Percentiles rank a stretch among this genome's conserved stretches.
Conservation (phyloP, 2,888 invertebrate species). For the Napeogenes sylphis region DNA sequence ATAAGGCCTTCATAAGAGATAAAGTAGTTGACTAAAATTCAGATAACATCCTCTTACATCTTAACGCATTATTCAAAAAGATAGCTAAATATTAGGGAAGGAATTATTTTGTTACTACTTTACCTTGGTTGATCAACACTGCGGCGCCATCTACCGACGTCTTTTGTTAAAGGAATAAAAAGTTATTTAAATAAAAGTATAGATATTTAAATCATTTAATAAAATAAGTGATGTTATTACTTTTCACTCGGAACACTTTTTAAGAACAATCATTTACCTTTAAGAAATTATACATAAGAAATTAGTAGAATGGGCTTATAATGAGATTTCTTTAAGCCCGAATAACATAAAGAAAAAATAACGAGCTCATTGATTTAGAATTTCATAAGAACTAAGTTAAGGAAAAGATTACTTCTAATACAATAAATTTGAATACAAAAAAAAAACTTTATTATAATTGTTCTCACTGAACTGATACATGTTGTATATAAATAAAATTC, state of each 20-base stretch:
- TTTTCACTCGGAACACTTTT: slow-evolving; percentile 72
- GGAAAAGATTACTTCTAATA: neutral
- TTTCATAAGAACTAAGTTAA: slow-evolving; percentile 10
- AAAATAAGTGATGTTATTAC: slow-evolving; percentile 75
- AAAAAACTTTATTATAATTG: neutral
- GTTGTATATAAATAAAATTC: slow-evolving; percentile 9
- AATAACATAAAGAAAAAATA: slow-evolving; percentile 11
- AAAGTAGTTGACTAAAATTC: too few species aligned
- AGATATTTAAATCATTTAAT: slow-evolving; percentile 54
- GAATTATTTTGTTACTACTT: too few species aligned
- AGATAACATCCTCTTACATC: too few species aligned
- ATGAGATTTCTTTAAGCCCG: slow-evolving; percentile 14
- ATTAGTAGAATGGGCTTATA: slow-evolving; percentile 14
- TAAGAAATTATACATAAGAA: slow-evolving; percentile 11
- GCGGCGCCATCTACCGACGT: neutral
- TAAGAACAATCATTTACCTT: slow-evolving; percentile 59
- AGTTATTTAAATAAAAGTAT: slow-evolving; percentile 5
- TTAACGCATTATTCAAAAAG: too few species aligned
- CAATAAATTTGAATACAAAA: neutral
- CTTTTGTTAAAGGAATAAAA: neutral
- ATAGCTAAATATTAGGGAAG: too few species aligned
- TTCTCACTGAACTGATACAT: slow-evolving; percentile 17
- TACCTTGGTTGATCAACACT: neutral
- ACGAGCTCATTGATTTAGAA: slow-evolving; percentile 15
- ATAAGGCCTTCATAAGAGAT: too few species aligned